phyloP scores from a whole-genome alignment of 2,113 vertebrate species.

The Neoarius graeffei region DNA sequence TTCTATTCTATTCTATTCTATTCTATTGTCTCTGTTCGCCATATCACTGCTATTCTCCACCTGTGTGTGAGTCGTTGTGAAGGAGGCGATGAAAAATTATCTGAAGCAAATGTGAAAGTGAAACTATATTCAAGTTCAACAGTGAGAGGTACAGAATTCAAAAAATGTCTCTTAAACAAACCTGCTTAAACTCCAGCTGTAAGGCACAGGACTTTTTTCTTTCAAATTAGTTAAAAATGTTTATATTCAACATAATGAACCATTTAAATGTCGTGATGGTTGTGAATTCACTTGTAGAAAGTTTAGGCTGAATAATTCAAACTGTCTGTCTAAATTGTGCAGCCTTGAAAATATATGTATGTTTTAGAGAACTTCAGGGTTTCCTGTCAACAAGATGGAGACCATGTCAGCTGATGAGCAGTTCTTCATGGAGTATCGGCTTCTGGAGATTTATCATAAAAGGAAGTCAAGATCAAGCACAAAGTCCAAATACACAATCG shows the following conservation, averaged over 20 bases:
- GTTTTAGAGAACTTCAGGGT: not conserved
- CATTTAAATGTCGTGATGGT: no score
- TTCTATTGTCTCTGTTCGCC: no score
- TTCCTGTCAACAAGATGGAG: not conserved
- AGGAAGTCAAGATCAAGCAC: not conserved
- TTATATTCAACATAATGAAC: not conserved
- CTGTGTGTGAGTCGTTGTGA: no score
- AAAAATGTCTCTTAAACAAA: no score
- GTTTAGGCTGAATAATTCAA: not conserved
- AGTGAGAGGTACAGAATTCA: no score
- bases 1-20: no score
- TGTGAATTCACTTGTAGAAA: not conserved
- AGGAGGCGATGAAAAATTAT: no score
- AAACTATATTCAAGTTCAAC: no score
- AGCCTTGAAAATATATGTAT: not conserved
- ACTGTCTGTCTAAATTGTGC: not conserved
- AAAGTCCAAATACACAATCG: no score
- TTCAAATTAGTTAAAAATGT: not conserved
- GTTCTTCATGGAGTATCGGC: conserved; percentile 14
- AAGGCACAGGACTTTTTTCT: not conserved
- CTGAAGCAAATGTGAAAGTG: no score
- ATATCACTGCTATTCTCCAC: no score
- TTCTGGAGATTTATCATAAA: conserved; percentile 43
- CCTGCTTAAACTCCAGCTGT: no score
- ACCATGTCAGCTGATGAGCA: not conserved